These are phyloP conservation scores for Passer domesticus DNA, from an alignment of 2,113 vertebrate species.

Conservation along the genomic window DNA sequence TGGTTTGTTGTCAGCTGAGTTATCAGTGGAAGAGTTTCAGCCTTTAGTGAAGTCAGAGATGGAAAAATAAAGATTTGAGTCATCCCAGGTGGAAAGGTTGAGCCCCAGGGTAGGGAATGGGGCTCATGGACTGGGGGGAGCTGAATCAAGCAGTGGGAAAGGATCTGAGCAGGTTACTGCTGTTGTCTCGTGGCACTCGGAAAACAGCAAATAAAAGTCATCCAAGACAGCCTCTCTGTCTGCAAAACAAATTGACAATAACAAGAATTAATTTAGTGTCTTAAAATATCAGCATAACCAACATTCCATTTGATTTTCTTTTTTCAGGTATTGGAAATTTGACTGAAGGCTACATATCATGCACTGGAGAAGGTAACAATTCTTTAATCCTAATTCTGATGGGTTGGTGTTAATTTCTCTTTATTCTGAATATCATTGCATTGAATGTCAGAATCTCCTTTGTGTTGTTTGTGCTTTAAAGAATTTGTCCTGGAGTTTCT, in stretches of 20 bases:
- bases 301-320: background rate
- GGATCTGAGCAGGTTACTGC: background rate
- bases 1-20: background rate
- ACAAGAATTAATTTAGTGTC: background rate
- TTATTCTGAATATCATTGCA: background rate
- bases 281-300: background rate
- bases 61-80: background rate
- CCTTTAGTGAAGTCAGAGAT: background rate
- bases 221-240: background rate
- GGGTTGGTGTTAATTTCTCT: background rate
- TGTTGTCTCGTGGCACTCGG: background rate
- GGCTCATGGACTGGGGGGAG: background rate
- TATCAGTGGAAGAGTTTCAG: background rate
- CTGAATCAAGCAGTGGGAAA: background rate
- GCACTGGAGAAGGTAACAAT: slow-evolving; percentile 16
- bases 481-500: background rate
- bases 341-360: background rate
- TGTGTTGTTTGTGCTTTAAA: background rate
- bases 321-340: slow-evolving; percentile 31
- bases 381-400: background rate
- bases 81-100: background rate
- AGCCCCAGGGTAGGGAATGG: background rate
- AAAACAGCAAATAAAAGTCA: background rate
- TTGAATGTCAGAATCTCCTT: background rate
- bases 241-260: background rate